Evolutionary conservation across 2,888 invertebrate genomes (phyloP), one percentile per base, ranked within the genome.

Genomic region (Anthophora plumipes): DNA sequence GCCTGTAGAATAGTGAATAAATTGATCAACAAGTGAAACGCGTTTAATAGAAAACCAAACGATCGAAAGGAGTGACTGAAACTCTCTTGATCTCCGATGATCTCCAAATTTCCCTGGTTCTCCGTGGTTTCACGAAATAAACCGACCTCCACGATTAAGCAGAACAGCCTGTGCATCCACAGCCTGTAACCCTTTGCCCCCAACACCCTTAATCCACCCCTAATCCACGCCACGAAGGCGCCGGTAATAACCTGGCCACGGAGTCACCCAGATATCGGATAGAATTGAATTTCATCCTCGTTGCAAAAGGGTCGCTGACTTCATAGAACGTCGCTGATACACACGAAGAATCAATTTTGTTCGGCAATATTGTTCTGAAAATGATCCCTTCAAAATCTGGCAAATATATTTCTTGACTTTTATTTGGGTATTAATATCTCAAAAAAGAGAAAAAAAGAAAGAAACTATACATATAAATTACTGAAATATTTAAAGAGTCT

Each of bases 241-340:
- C n/a, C 20, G 75, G 71, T 77, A 81, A 83, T 77, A 81, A 80
- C 80, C 74, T 46, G 39, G 50, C 25, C 61, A 37, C 55, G 59
- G 54, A 75, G 63, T 54, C 71, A 39, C 52, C 20, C 48, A 20
- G 71, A 83, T n/a, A 77, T 69, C 71, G 64, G 52, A 68, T 52
- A 50, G 67, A 86, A 86, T 87, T 86, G 77, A 81, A 86, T 87
- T 77, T 76, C 72, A 68, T 74, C 64, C 60, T 43, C 2, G 1
- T 61, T 55, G 22, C 41, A 25, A 46, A 61, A 6, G 11, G 2
- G 25, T 59, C 71, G 39, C 55, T 70, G 72, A 22, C 14, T n/a
- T 64, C 25, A 60, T 46, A 37, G 57, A 78, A 72, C 52, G 46
- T 50, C 60, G 69, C 41, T 67, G 52, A 52, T 60, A 50, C 12